Evolutionary conservation across 2,797 vertebrate species (phyloP).

Genomic region (Brotogeris chrysoptera): DNA sequence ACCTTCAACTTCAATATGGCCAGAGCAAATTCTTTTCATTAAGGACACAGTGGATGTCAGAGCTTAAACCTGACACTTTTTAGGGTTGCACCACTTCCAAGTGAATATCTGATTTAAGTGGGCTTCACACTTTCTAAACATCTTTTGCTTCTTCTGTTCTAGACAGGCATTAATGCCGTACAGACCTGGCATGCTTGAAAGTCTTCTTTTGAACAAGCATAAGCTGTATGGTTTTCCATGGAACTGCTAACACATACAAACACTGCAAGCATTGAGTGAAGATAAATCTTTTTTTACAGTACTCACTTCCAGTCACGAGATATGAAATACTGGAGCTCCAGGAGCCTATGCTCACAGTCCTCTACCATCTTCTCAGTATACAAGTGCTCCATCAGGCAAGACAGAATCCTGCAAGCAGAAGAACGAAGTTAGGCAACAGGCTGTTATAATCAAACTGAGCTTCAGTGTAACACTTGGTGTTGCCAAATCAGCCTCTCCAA

Average conservation of each 20-base stretch:
- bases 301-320: slow-evolving; percentile 98
- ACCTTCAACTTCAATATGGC: neutral
- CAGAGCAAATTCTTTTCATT: neutral
- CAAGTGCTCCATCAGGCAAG: slow-evolving; percentile 96
- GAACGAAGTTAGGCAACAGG: neutral
- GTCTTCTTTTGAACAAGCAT: neutral
- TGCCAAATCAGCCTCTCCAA: neutral
- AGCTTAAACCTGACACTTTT: neutral
- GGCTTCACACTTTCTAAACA: neutral
- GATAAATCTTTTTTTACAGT: neutral
- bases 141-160: neutral
- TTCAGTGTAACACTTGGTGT: neutral
- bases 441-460: neutral
- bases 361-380: slow-evolving; percentile 99
- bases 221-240: neutral
- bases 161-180: neutral
- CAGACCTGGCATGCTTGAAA: neutral
- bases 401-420: slow-evolving; percentile 86
- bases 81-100: neutral
- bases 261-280: neutral
- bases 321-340: slow-evolving; percentile 98
- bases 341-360: slow-evolving; percentile 91
- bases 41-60: neutral
- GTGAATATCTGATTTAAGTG: neutral
- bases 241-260: neutral